Percentiles rank a stretch among this genome's conserved stretches.
Evolutionary conservation across 2,888 invertebrate species (phyloP).

Genomic region (Eutolmus rufibarbis): DNA sequence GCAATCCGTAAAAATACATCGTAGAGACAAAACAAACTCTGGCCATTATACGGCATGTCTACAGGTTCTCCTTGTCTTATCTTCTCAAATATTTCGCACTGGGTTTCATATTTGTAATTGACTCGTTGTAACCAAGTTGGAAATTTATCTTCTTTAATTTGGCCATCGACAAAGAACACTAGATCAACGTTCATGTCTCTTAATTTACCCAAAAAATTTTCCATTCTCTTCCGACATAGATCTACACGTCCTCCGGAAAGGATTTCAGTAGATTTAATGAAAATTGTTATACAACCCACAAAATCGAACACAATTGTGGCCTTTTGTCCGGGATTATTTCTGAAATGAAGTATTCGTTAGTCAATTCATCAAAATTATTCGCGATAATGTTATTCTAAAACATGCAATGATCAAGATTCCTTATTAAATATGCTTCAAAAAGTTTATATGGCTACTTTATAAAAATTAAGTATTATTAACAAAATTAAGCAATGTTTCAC

Average conservation of each 20-base stretch:
- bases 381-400: too few species aligned
- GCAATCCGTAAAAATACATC: slow-evolving; percentile 39
- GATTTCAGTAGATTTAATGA: slow-evolving; percentile 18
- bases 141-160: slow-evolving; percentile 43
- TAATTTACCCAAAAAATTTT: slow-evolving; percentile 39
- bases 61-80: slow-evolving; percentile 17
- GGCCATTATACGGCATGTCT: background rate
- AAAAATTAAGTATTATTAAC: too few species aligned
- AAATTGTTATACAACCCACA: slow-evolving; percentile 23
- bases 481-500: too few species aligned
- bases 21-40: slow-evolving; percentile 30
- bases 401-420: too few species aligned
- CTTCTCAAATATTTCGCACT: slow-evolving; percentile 17
- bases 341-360: background rate
- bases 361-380: too few species aligned
- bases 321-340: slow-evolving; percentile 26
- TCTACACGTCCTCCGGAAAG: slow-evolving; percentile 41
- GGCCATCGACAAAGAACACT: slow-evolving; percentile 45
- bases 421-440: too few species aligned
- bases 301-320: slow-evolving; percentile 45
- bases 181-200: slow-evolving; percentile 25
- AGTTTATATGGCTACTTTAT: too few species aligned
- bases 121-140: slow-evolving; percentile 7
- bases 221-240: slow-evolving; percentile 7
- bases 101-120: slow-evolving; percentile 31